These are phyloP conservation scores for Euphydryas editha DNA, from an alignment of 2,888 invertebrate genomes.

Conservation along the genomic window DNA sequence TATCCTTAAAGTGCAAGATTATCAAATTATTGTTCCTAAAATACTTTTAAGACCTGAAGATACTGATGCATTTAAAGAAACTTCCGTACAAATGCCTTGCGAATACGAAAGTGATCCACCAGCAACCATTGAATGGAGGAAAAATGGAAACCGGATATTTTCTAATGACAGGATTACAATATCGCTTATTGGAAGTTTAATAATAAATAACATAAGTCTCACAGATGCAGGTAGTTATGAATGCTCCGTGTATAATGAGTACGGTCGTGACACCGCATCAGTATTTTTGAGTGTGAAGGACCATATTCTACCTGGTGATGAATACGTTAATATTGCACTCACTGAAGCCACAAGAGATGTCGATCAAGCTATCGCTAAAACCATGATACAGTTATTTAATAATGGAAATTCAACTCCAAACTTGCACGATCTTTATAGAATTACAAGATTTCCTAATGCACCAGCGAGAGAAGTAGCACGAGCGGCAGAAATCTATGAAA, in stretches of 20 bases:
- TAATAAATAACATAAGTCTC: conserved; percentile 87
- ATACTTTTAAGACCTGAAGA: conserved; percentile 89
- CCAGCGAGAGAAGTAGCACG: conserved; percentile 93
- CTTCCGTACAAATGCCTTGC: conserved; percentile 92
- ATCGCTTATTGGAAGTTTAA: conserved; percentile 89
- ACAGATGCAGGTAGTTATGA: conserved; percentile 93
- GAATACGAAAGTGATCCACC: conserved; percentile 90
- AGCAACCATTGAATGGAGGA: conserved; percentile 92
- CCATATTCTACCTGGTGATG: conserved; percentile 83
- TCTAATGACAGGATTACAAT: conserved; percentile 78
- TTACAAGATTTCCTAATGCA: conserved; percentile 93
- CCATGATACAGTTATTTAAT: conserved; percentile 88
- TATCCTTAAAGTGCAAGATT: conserved; percentile 82
- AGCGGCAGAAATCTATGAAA: conserved; percentile 98
- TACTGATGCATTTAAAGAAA: conserved; percentile 88
- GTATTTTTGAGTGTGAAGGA: conserved; percentile 89
- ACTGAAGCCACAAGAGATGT: conserved; percentile 93
- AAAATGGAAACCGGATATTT: conserved; percentile 86
- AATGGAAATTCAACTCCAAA: conserved; percentile 74
- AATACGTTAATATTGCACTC: conserved; percentile 91
- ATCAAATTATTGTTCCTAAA: conserved; percentile 82
- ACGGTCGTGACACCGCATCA: conserved; percentile 91
- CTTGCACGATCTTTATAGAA: conserved; percentile 87
- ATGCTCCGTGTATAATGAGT: conserved; percentile 92
- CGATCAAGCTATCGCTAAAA: conserved; percentile 94